phyloP scores from a whole-genome alignment of 1,140 invertebrate genomes.

The Coenobita brevimanus region DNA sequence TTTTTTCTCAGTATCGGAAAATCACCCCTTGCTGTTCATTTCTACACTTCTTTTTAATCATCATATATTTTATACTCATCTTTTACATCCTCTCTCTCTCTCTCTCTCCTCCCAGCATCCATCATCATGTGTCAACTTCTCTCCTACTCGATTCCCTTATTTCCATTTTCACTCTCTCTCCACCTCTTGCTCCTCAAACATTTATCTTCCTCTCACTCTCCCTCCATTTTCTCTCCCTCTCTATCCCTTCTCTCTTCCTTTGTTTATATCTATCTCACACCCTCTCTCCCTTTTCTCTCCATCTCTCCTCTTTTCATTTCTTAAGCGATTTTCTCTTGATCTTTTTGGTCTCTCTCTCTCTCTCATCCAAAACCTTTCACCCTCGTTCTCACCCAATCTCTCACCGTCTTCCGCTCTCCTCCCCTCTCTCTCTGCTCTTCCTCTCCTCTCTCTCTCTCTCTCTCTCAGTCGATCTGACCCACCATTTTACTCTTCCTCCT shows the following conservation, averaged over 20 bases:
- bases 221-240: background rate
- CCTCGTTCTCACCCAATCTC: background rate
- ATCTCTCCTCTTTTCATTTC: background rate
- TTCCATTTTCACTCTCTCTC: background rate
- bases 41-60: background rate
- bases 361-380: background rate
- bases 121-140: background rate
- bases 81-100: too few relatives aligned
- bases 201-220: background rate
- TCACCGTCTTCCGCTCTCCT: too few relatives aligned
- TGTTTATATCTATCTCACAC: background rate
- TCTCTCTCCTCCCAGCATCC: background rate
- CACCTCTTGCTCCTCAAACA: too few relatives aligned
- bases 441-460: constrained; percentile 9
- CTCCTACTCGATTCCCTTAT: background rate
- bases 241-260: background rate
- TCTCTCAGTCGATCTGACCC: background rate
- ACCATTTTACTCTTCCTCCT: too few relatives aligned
- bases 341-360: background rate
- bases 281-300: background rate
- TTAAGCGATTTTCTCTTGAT: background rate
- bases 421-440: too few relatives aligned
- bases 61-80: too few relatives aligned
- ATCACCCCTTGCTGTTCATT: background rate
- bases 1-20: background rate